A percentile compares a stretch with the other conserved stretches of the same genome.
Conservation (phyloP, 2,797 vertebrate genomes). For the Sebastes taczanowskii region DNA sequence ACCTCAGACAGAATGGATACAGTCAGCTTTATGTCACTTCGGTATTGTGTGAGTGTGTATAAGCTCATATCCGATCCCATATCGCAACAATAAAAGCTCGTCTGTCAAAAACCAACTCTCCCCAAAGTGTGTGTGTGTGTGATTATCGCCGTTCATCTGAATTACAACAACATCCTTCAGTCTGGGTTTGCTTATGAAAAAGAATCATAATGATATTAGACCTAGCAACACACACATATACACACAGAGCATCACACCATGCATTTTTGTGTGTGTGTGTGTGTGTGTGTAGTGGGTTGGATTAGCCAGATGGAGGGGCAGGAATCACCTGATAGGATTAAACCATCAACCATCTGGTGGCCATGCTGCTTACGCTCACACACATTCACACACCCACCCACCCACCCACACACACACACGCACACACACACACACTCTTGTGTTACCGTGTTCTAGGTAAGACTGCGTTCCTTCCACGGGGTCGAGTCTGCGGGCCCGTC, state of each 20-base stretch:
- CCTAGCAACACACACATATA: slow-evolving; percentile 29
- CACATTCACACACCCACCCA: slow-evolving; percentile 13
- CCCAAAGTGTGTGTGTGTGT: not conserved
- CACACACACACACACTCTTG: slow-evolving; percentile 21
- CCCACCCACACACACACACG: slow-evolving; percentile 6
- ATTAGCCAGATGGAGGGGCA: slow-evolving; percentile 98
- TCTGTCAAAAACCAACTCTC: slow-evolving; percentile 48
- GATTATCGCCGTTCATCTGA: slow-evolving; percentile 55
- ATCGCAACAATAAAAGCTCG: slow-evolving; percentile 41
- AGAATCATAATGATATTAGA: slow-evolving; percentile 67
- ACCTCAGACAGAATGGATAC: slow-evolving; percentile 23
- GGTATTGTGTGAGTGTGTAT: slow-evolving; percentile 20
- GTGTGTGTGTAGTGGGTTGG: slow-evolving; percentile 79
- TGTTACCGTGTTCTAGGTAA: slow-evolving; percentile 97
- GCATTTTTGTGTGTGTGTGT: slow-evolving; percentile 4
- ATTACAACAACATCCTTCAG: slow-evolving; percentile 47
- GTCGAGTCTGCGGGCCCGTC: slow-evolving; percentile 95
- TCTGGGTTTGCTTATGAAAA: slow-evolving; percentile 54
- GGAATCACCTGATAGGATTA: slow-evolving; percentile 99
- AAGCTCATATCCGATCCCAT: slow-evolving; percentile 39
- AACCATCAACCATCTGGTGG: slow-evolving; percentile 94
- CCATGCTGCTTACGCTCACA: slow-evolving; percentile 71
- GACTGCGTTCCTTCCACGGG: slow-evolving; percentile 95
- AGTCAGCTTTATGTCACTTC: slow-evolving; percentile 48
- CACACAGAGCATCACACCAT: slow-evolving; percentile 37